Conservation (phyloP, 1,140 invertebrate species). For the Zeugodacus cucurbitae region DNA sequence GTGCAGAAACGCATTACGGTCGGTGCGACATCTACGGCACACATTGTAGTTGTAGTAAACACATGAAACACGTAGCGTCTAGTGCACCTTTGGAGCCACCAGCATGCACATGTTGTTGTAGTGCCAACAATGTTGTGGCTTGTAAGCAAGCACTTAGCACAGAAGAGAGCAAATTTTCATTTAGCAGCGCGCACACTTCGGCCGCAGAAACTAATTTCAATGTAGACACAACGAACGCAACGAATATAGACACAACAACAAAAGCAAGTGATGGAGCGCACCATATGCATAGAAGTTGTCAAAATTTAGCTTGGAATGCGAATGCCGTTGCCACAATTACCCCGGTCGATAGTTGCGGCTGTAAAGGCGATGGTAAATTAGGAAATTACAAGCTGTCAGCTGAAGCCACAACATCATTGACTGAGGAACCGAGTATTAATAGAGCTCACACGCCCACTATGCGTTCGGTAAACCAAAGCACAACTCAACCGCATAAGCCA, state of each 20-base stretch:
- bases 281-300: not conserved
- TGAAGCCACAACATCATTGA: not conserved
- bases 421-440: not conserved
- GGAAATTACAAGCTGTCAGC: not conserved
- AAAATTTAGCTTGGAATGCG: not conserved
- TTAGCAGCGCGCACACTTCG: not conserved
- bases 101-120: conserved; percentile 47
- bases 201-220: not conserved
- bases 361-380: not conserved
- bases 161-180: not conserved
- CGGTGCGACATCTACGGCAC: not conserved
- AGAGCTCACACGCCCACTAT: not conserved
- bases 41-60: not conserved
- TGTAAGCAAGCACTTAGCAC: not conserved
- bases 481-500: not conserved
- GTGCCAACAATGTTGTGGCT: not conserved
- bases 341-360: not conserved
- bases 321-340: not conserved
- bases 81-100: not conserved
- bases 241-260: not conserved
- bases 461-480: not conserved
- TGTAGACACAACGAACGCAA: not conserved
- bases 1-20: not conserved
- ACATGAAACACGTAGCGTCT: not conserved
- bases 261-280: not conserved